Evolutionary conservation across 2,797 vertebrate species (phyloP).

Genomic region (Melopsittacus undulatus): DNA sequence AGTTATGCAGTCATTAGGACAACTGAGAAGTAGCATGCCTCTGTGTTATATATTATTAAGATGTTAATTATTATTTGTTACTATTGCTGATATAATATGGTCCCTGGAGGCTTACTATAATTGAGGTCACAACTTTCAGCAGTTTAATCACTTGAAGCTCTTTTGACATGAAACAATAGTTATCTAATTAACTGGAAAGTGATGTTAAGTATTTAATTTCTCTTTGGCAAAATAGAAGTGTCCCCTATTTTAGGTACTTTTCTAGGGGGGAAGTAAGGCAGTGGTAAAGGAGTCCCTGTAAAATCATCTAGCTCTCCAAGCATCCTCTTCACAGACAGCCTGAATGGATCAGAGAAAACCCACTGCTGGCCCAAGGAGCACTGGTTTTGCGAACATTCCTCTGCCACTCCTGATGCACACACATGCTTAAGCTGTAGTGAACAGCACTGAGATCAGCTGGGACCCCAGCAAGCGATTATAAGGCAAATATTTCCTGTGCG

Average conservation of each 20-base stretch:
- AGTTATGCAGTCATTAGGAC: not conserved
- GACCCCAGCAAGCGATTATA: not conserved
- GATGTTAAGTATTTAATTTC: not conserved
- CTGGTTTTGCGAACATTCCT: not conserved
- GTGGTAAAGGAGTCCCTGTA: not conserved
- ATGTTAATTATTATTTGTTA: constrained; percentile 1
- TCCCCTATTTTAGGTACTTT: not conserved
- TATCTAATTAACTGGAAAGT: constrained; percentile 25
- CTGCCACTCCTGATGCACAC: not conserved
- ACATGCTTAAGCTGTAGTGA: not conserved
- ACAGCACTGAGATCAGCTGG: not conserved
- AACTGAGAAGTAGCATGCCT: not conserved
- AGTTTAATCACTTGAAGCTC: not conserved
- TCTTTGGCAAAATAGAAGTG: not conserved
- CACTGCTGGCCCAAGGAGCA: not conserved
- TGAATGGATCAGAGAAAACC: not conserved
- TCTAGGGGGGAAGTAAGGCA: not conserved
- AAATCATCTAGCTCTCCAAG: not conserved
- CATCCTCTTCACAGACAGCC: not conserved
- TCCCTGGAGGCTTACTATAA: not conserved
- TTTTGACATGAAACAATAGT: not conserved
- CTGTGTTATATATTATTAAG: not conserved
- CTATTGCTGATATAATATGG: not conserved
- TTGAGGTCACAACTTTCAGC: not conserved
- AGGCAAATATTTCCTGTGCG: constrained; percentile 1